A percentile compares a stretch with the other conserved stretches of the same genome.
Evolutionary conservation across 2,797 vertebrate genomes (phyloP).

Genomic region (Takifugu rubripes): DNA sequence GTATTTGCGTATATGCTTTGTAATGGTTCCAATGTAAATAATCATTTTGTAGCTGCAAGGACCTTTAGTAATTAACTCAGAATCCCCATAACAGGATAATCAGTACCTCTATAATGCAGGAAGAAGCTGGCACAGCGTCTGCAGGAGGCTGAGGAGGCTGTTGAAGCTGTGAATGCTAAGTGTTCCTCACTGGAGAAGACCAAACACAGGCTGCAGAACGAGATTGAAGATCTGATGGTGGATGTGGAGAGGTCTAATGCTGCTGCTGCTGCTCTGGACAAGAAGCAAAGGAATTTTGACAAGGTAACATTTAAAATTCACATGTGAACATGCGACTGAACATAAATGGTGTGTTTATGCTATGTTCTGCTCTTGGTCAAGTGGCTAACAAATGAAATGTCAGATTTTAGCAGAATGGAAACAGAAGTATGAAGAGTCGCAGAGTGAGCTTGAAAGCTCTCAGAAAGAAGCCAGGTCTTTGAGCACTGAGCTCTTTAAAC

Average conservation of each 20-base stretch:
- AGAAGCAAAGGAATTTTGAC: conserved; percentile 68
- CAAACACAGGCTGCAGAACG: conserved; percentile 87
- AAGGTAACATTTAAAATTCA: conserved; percentile 25
- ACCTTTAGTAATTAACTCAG: background rate
- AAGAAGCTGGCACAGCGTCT: conserved; percentile 85
- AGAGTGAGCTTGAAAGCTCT: conserved; percentile 71
- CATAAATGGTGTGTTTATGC: too few species aligned
- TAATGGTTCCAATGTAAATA: too few species aligned
- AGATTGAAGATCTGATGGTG: conserved; percentile 89
- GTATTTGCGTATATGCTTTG: background rate
- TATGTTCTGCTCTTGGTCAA: too few species aligned
- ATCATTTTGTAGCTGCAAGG: too few species aligned
- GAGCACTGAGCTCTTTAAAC: conserved; percentile 79
- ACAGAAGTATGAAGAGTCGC: conserved; percentile 75
- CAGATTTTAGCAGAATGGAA: conserved; percentile 64
- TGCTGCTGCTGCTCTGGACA: conserved; percentile 76
- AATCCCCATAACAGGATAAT: background rate
- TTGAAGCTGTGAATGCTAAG: conserved; percentile 86
- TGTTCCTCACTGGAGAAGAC: conserved; percentile 90
- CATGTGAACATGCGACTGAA: too few species aligned
- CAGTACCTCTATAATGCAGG: conserved; percentile 35
- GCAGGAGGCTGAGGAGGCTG: conserved; percentile 85
- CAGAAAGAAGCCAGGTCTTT: conserved; percentile 74
- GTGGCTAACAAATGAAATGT: too few species aligned
- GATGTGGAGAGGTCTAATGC: conserved; percentile 83